Percentiles rank a stretch among this genome's conserved stretches.
Evolutionary conservation across 2,113 vertebrate species (phyloP).

Genomic region (Tylochromis polylepis): DNA sequence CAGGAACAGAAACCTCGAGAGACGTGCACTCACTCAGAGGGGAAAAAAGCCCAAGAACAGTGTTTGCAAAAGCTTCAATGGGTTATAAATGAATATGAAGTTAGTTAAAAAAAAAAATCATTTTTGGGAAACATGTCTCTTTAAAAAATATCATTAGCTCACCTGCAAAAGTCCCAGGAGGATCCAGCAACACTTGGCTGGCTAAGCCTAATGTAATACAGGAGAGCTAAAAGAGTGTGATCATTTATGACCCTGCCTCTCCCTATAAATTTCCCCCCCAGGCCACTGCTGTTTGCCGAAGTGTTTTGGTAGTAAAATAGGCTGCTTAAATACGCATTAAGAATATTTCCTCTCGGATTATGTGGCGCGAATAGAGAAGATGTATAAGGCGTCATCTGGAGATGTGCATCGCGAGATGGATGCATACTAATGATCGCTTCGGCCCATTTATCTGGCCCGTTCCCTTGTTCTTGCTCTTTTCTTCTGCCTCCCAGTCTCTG

Average conservation of each 20-base stretch:
- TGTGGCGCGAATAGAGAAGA: not conserved
- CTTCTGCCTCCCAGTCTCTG: not conserved
- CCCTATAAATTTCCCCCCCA: not conserved
- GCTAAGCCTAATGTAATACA: not conserved
- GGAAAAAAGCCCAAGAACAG: fast-evolving
- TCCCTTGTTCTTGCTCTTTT: constrained; percentile 14
- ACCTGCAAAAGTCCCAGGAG: not conserved
- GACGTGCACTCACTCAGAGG: not conserved
- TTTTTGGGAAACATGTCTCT: not conserved
- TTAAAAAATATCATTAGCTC: not conserved
- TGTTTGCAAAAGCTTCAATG: not conserved
- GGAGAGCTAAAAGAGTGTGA: not conserved
- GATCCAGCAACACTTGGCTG: not conserved
- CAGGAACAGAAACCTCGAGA: not conserved
- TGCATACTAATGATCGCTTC: constrained; percentile 36
- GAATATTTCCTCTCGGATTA: constrained; percentile 23
- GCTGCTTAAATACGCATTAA: constrained; percentile 42
- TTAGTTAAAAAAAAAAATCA: not conserved
- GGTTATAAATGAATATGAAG: not conserved
- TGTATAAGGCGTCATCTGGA: constrained; percentile 9
- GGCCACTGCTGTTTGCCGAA: not conserved
- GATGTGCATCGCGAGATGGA: constrained; percentile 5
- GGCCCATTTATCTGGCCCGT: constrained; percentile 4
- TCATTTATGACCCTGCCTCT: constrained; percentile 15
- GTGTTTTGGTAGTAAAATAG: constrained; percentile 36